Percentiles rank a stretch among this genome's conserved stretches.
Evolutionary conservation across 2,113 vertebrate genomes (phyloP).

Genomic region (Myotis brandtii): DNA sequence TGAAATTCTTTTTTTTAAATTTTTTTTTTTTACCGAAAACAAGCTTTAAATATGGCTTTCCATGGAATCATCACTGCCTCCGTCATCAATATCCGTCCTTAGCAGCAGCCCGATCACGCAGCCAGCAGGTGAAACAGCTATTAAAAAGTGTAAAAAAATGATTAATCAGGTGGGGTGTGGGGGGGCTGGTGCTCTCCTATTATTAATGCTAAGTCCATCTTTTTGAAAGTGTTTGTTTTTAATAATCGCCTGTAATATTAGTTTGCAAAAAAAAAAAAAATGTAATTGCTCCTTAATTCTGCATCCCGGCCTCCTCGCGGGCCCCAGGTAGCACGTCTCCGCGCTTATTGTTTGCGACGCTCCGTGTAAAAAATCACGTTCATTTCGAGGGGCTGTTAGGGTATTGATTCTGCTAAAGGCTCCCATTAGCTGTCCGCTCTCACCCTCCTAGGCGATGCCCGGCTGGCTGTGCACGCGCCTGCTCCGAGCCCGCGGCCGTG

Average conservation of each 20-base stretch:
- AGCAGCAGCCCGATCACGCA: conserved; percentile 85
- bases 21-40: not conserved
- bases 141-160: conserved; percentile 86
- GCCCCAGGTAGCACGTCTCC: conserved; percentile 89
- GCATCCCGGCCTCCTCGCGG: conserved; percentile 85
- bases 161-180: conserved; percentile 81
- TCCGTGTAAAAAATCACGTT: conserved; percentile 89
- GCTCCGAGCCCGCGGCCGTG: conserved; percentile 90
- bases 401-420: conserved; percentile 93
- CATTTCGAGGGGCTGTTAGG: conserved; percentile 92
- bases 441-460: conserved; percentile 93
- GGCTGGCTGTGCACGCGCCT: conserved; percentile 90
- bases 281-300: conserved; percentile 90
- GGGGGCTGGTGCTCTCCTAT: conserved; percentile 82
- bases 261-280: conserved; percentile 81
- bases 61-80: conserved; percentile 85
- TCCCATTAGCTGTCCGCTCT: conserved; percentile 94
- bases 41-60: conserved; percentile 78
- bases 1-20: not conserved
- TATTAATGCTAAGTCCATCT: conserved; percentile 87
- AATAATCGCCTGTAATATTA: conserved; percentile 86
- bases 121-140: conserved; percentile 87
- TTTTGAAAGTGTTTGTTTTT: conserved; percentile 89
- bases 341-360: conserved; percentile 88
- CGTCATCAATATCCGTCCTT: conserved; percentile 86